Evolutionary conservation across 2,113 vertebrate genomes (phyloP).

Genomic region (Corythornis madagascariensis): DNA sequence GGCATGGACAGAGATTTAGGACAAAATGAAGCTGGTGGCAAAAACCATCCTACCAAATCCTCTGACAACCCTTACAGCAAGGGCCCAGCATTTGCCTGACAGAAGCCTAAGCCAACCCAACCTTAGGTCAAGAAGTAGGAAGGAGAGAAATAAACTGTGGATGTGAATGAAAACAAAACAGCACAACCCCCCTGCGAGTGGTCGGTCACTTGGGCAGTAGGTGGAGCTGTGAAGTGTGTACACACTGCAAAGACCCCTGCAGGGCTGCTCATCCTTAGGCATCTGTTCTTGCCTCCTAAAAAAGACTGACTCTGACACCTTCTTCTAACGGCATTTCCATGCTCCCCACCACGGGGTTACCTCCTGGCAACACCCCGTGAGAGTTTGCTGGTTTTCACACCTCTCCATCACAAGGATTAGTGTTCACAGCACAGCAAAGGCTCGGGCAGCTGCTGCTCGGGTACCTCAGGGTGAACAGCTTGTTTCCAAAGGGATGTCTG

Average conservation of each 20-base stretch:
- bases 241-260: neutral
- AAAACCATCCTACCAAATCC: neutral
- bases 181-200: neutral
- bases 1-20: neutral
- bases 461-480: fast-evolving
- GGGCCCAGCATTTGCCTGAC: neutral
- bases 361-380: neutral
- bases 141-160: constrained; percentile 50
- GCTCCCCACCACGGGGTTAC: neutral
- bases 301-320: neutral
- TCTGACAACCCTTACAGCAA: neutral
- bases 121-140: constrained; percentile 49
- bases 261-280: neutral
- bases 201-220: neutral
- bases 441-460: fast-evolving
- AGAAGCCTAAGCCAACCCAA: neutral
- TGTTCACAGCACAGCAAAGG: neutral
- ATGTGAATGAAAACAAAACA: constrained; percentile 31
- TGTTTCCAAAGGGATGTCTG: neutral
- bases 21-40: neutral
- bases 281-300: neutral
- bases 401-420: neutral
- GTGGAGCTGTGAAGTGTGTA: neutral
- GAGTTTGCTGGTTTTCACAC: neutral
- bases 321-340: neutral